Base-by-base conservation (phyloP, 2,888 invertebrate genomes). In the Xestoiulus laeticollis region DNA sequence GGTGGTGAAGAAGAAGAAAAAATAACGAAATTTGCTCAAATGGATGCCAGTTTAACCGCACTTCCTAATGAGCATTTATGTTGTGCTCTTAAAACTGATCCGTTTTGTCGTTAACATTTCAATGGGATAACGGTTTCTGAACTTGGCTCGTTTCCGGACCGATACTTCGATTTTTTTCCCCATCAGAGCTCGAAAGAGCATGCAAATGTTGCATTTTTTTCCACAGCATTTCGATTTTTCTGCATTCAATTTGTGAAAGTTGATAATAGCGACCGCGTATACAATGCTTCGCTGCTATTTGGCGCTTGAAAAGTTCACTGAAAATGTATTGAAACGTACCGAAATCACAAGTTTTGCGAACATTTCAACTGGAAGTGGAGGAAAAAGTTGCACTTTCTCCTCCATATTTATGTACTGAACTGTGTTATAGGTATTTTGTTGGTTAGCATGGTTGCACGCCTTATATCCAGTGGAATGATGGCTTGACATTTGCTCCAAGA, bases 51-150 rank as follows among this genome's bases (percentile, higher is more conserved):
- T 78, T 78, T 78, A 78, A 78, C 78, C 78, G 78, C 78, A 78
- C 78, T 78, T 78, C 78, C 78, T 78, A 78, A 78, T 78, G 78
- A 78, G 78, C 78, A 78, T 78, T 78, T 78, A 30, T 78, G 78
- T 30, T 30, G 30, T 10, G 12, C 78, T 78, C 78, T 78, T 78
- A 78, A 78, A 78, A 78, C 78, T 78, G 78, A 78, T 78, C 78
- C 78, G 78, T 30, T 78, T 78, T 78, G 78, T 30, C 22, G 26
- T 78, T 22, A 78, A 30, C 78, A 30, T 78, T 78, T 78, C 78
- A 78, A 78, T 78, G 78, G 78, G 78, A 78, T 78, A 78, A 78
- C 78, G 78, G 78, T 22, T 78, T 30, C 78, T 78, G 78, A 78
- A 78, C 78, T 30, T 12, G 68, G 12, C 30, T 26, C 30, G 78